Evolutionary conservation across 2,797 vertebrate species (phyloP), one percentile per base, ranked within the genome.

Genomic region (Hydrolagus colliei): DNA sequence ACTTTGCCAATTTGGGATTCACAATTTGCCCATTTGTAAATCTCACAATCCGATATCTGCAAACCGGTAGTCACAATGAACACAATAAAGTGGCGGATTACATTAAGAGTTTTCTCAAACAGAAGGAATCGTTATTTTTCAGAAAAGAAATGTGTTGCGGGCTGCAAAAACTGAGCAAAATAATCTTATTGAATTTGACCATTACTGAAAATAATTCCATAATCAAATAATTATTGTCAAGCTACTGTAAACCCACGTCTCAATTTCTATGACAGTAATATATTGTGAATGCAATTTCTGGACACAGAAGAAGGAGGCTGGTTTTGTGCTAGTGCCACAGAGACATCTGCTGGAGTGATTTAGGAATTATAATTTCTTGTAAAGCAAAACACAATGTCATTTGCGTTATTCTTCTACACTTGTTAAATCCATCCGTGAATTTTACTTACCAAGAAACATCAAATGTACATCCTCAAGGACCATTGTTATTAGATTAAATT

Each of bases 141-240:
- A 71, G 12, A 14, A 76, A 52, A 76, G 0, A 35, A 2, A 32
- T 18, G 27, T 7, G 27, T 35, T 20, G 16, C 32, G 20, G 14
- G 79, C 5, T 41, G 41, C 32, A 41, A n/a, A 14, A 14, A 35
- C 41, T 18, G 68, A 9, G 20, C 10, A 68, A 6, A 52, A 20
- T 59, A 84, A 18, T 68, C 12, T 41, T 27, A 82, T 68, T 82
- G 20, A 84, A 84, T 84, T 71, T 84, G 79, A 71, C 2, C 65
- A 84, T 6, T 13, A 41, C 32, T 84, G 79, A 68, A 68, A 1
- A 84, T 27, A 84, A 67, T 84, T 52, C 79, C 16, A 41, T 67
- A 71, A 41, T 84, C 65, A 68, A 84, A 84, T 84, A 84, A 71
- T 84, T 84, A 71, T 84, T 71, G 79, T 71, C 65, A 84, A 12